Conservation (phyloP, 1,140 invertebrate species). For the Uloborus diversus region DNA sequence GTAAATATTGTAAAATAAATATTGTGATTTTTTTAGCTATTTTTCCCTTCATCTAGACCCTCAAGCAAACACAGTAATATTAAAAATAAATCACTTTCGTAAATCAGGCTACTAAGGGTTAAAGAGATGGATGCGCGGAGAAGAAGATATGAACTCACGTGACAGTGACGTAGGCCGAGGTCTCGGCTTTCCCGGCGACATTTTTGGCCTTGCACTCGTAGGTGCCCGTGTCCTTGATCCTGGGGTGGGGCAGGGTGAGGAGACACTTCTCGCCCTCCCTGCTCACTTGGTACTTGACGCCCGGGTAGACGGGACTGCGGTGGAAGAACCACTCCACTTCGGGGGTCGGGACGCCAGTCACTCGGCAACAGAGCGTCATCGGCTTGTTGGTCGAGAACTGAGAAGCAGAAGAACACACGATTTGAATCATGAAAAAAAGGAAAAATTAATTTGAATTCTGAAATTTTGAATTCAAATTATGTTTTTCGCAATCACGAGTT, state of each 20-base stretch:
- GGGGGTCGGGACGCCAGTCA: slow-evolving; percentile 86
- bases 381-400: slow-evolving; percentile 78
- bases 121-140: too few species aligned
- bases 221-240: slow-evolving; percentile 74
- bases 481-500: too few species aligned
- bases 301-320: slow-evolving; percentile 73
- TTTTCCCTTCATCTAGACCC: too few species aligned
- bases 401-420: too few species aligned
- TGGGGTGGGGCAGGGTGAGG: slow-evolving; percentile 78
- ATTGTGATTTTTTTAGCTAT: too few species aligned
- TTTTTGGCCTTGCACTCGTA: slow-evolving; percentile 84
- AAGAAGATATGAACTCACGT: slow-evolving; percentile 57
- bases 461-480: too few species aligned
- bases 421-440: too few species aligned
- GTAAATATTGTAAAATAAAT: too few species aligned
- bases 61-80: too few species aligned
- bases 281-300: slow-evolving; percentile 80
- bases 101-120: too few species aligned
- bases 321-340: slow-evolving; percentile 87
- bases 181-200: slow-evolving; percentile 79
- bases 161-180: slow-evolving; percentile 74
- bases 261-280: slow-evolving; percentile 81
- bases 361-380: slow-evolving; percentile 79
- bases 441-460: too few species aligned
- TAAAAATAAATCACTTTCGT: too few species aligned